A percentile compares a stretch with the other conserved stretches of the same genome.
phyloP scores from a whole-genome alignment of 2,797 vertebrate genomes.

The Macrochelys suwanniensis region DNA sequence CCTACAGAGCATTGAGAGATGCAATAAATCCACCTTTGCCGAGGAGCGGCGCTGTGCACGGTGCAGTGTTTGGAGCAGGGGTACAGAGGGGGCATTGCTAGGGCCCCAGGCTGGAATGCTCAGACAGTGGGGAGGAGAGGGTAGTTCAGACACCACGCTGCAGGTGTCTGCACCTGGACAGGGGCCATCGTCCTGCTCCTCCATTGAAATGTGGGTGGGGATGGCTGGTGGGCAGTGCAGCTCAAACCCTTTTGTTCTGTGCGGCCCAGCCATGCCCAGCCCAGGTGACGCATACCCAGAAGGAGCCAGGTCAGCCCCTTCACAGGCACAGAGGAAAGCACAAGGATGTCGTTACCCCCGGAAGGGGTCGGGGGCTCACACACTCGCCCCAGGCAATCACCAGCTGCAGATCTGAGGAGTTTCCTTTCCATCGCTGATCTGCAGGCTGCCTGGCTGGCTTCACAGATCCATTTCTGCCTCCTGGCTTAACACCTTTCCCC shows the following conservation, averaged over 20 bases:
- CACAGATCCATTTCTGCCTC: not conserved
- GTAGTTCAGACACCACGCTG: no score
- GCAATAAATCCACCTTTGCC: not conserved
- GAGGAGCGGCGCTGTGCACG: fast-evolving
- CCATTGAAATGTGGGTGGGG: not conserved
- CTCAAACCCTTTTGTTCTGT: not conserved
- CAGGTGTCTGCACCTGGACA: not conserved
- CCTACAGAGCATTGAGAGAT: not conserved
- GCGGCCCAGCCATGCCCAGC: not conserved
- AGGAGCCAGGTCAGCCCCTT: not conserved
- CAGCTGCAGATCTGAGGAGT: not conserved
- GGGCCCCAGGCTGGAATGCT: not conserved
- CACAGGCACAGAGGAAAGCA: not conserved
- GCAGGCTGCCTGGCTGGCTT: not conserved
- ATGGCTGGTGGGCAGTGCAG: not conserved
- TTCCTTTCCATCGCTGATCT: not conserved
- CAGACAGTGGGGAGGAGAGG: not conserved
- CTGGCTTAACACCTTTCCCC: not conserved
- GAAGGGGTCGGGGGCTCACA: not conserved
- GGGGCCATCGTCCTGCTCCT: not conserved
- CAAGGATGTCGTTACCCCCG: not conserved
- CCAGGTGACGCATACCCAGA: no score
- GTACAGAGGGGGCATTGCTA: not conserved
- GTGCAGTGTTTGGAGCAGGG: not conserved
- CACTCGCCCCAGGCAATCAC: not conserved